Evolutionary conservation across 1,140 invertebrate genomes (phyloP), one percentile per base, ranked within the genome.

Genomic region (Pseudomyrmex flavicornis): DNA sequence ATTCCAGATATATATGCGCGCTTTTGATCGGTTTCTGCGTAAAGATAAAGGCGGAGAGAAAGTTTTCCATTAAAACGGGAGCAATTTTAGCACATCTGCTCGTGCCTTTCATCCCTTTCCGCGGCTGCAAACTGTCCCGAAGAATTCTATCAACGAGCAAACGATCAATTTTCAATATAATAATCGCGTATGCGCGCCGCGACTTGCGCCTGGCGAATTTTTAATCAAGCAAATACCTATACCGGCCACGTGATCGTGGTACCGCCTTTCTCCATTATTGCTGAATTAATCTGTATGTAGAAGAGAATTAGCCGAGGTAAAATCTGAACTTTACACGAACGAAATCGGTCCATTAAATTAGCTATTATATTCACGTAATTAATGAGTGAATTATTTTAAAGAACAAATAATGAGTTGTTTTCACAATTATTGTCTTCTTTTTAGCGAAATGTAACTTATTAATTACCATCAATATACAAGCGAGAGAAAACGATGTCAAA

Each of bases 201-300:
- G 54, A 69, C 50, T 56, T 22, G 76, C 54, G 66, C 15, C 20
- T 17, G 22, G 44, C 22, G 22, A 70, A 80, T 80, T 80, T 80
- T 70, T 80, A 70, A 80, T 80, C 54, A 70, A 80, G 54, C 54
- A 70, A 80, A 80, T 80, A 70, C 44, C 76, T 69, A 9, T 15
- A 2, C 20, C 76, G 20, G 1, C 44, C 54, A 48, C 22, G 76
- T 72, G 65, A 70, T 13, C 54, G 44, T 54, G 26, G 17, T 8
- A 2, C 1, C 59, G 20, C 15, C 26, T 63, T 26, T 7, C 17
- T 61, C 59, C 66, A 15, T 70, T 10, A 50, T 59, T 48, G 26
- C 26, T 22, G 7, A 72, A 80, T 80, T 70, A 80, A 70, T 72
- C 56, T 59, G 58, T n/a, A 44, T 46, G 35, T 26, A 12, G 62